These are phyloP conservation scores for Accipiter cooperii DNA, from an alignment of 2,113 vertebrate species.

Conservation along the genomic window DNA sequence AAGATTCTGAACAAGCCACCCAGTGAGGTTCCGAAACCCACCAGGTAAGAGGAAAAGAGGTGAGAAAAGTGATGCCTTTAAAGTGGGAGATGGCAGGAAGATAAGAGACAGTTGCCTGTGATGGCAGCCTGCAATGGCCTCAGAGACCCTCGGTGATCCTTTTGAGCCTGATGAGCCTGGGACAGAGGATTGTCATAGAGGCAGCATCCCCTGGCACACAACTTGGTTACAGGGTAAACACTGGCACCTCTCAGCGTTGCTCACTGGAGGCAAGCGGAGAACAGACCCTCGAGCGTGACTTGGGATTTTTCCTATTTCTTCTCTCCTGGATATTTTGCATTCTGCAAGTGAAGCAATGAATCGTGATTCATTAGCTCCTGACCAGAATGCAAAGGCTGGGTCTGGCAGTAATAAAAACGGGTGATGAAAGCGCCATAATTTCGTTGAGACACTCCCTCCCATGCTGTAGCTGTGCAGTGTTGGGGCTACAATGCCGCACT, in stretches of 20 bases:
- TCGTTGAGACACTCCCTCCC: not conserved
- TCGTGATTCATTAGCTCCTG: not conserved
- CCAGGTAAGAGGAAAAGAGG: not conserved
- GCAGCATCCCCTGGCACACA: not conserved
- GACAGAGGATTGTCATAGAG: not conserved
- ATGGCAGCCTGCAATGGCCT: not conserved
- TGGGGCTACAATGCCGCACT: not conserved
- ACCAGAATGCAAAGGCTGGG: not conserved
- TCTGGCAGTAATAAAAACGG: not conserved
- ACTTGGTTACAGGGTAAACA: rapidly evolving
- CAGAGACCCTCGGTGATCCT: rapidly evolving
- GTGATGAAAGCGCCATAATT: not conserved
- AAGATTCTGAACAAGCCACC: not conserved
- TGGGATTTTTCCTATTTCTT: not conserved
- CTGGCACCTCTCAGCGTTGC: not conserved
- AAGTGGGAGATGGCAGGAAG: not conserved
- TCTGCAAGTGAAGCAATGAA: not conserved
- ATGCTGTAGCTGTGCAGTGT: not conserved
- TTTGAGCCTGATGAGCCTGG: not conserved
- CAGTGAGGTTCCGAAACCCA: not conserved
- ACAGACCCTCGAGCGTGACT: too few relatives aligned
- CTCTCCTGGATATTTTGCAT: not conserved
- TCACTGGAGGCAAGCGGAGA: not conserved
- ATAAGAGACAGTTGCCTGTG: too few relatives aligned
- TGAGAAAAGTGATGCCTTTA: not conserved